These are phyloP conservation scores for Mnemiopsis leidyi DNA, from an alignment of 37 sponge, comb jelly and placozoan genomes.

Conservation along the genomic window DNA sequence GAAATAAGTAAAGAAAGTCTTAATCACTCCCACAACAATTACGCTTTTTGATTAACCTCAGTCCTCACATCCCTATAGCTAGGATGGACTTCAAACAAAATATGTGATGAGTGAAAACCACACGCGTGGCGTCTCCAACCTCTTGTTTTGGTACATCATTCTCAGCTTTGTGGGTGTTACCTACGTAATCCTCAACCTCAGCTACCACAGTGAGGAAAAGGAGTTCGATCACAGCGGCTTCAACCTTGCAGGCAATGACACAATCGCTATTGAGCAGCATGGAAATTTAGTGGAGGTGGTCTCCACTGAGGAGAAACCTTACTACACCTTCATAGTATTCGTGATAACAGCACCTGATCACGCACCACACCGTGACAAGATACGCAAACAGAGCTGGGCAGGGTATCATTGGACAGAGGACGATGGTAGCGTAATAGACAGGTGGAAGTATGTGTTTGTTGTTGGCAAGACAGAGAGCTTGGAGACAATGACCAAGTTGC, in stretches of 20 bases:
- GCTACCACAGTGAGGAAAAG: neutral
- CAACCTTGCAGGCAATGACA: neutral
- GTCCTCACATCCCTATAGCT: neutral
- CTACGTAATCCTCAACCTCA: conserved; percentile 42
- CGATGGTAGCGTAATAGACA: neutral
- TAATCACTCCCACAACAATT: too few species aligned
- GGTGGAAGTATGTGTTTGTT: conserved; percentile 47
- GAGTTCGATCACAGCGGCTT: neutral
- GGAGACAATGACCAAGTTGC: neutral
- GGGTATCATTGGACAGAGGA: conserved; percentile 17
- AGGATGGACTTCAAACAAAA: neutral
- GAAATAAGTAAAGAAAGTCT: too few species aligned
- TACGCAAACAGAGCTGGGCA: conserved; percentile 17
- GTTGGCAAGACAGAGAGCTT: conserved; percentile 17
- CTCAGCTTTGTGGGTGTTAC: neutral
- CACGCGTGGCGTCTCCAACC: neutral
- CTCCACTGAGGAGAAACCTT: neutral
- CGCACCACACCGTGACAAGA: neutral
- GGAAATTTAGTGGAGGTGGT: neutral
- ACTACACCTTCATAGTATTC: conserved; percentile 27
- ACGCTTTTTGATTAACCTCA: too few species aligned
- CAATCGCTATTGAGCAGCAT: neutral
- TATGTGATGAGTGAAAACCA: neutral
- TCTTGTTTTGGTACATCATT: neutral
- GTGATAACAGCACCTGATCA: conserved; percentile 54